Percentiles rank a stretch among this genome's conserved stretches.
phyloP scores from a whole-genome alignment of 2,797 vertebrate genomes.

The Enteromius argenteus region DNA sequence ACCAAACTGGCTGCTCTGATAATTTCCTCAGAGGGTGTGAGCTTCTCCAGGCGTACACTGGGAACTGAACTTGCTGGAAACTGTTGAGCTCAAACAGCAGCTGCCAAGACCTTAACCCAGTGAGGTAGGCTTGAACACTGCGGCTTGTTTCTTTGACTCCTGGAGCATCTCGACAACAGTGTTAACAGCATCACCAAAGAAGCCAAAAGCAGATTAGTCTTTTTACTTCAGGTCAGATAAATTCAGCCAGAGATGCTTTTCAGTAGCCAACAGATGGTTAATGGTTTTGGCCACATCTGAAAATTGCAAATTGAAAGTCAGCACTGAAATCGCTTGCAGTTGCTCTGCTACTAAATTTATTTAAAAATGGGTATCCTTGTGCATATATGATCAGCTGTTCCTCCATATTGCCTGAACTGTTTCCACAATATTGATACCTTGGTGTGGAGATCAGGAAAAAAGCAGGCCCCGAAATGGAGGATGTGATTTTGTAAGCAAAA shows the following conservation, averaged over 20 bases:
- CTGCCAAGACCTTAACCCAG: not conserved
- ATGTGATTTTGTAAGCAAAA: not conserved
- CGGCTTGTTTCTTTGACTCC: not conserved
- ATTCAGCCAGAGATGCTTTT: not conserved
- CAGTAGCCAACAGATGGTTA: not conserved
- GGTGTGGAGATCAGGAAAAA: not conserved
- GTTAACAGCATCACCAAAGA: not conserved
- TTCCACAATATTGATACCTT: not conserved
- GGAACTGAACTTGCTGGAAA: not conserved
- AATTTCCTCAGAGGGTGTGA: not conserved
- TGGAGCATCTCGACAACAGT: not conserved
- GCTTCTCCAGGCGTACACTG: not conserved
- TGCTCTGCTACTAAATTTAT: too few relatives aligned
- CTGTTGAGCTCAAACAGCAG: not conserved
- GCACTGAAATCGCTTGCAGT: too few relatives aligned
- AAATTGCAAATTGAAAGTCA: too few relatives aligned
- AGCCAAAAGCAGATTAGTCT: not conserved
- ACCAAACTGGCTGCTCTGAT: not conserved
- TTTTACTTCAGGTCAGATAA: not conserved
- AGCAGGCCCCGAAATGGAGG: not conserved
- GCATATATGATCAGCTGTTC: too few relatives aligned
- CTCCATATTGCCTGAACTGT: too few relatives aligned
- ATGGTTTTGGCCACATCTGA: not conserved
- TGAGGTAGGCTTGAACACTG: not conserved
- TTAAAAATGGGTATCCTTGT: too few relatives aligned